Conservation (phyloP, 2,113 vertebrate species). For the Carollia perspicillata region DNA sequence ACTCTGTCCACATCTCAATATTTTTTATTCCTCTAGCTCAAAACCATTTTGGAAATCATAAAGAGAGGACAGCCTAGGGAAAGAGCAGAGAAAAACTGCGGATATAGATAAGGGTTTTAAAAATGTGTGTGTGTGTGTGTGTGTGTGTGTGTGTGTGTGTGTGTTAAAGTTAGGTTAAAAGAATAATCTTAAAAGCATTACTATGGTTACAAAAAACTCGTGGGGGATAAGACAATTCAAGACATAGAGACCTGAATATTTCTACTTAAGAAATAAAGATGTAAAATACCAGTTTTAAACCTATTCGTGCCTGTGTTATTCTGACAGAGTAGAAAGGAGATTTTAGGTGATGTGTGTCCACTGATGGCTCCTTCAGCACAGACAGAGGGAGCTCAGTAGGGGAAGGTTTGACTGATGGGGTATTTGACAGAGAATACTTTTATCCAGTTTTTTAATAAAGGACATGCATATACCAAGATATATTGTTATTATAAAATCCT, state of each 20-base stretch:
- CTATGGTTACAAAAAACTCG: background rate
- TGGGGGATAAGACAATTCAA: background rate
- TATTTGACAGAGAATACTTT: background rate
- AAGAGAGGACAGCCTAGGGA: background rate
- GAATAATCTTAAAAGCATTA: background rate
- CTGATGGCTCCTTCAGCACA: background rate
- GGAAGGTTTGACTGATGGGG: background rate
- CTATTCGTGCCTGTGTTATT: background rate
- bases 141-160: background rate
- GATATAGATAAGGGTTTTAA: background rate
- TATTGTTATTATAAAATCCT: background rate
- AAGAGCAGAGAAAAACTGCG: background rate
- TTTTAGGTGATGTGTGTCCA: background rate
- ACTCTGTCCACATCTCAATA: slow-evolving; percentile 55
- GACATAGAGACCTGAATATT: background rate
- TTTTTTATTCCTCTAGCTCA: slow-evolving; percentile 39
- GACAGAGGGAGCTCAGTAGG: background rate
- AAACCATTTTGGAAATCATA: background rate
- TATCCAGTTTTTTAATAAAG: background rate
- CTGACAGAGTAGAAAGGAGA: background rate
- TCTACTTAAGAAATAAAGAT: background rate
- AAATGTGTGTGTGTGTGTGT: background rate
- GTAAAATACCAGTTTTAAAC: background rate
- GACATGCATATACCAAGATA: background rate
- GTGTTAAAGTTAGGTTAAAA: background rate